Base-by-base conservation (phyloP, 2,888 invertebrate genomes). In the Augochlorella aurata region DNA sequence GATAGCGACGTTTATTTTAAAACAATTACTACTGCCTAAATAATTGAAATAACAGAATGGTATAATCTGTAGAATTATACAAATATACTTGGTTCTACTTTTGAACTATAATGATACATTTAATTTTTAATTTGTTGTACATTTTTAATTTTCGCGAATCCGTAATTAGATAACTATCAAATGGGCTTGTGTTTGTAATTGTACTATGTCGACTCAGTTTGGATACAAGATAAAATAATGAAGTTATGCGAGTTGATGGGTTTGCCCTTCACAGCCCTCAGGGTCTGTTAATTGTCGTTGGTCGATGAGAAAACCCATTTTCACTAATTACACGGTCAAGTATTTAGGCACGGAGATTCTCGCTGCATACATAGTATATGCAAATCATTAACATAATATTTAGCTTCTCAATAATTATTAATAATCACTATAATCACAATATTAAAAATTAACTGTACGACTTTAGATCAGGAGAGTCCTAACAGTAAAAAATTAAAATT, bases 241-340 rank as follows among this genome's bases (percentile, higher is more conserved):
- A 44, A 38, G 65, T 65, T 49, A 50, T 18, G 49, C n/a, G 29
- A 65, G 16, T 44, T 44, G 44, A 8, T 54, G n/a, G 44, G 38
- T 38, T 63, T 49, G 50, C 10, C 10, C 14, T 49, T 50, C 47
- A 44, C 21, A 38, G 38, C 16, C 58, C 29, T 68, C 29, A n/a
- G n/a, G 7, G 45, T 49, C 54, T 45, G 47, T 38, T 68, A 68
- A 75, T 58, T 68, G 47, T 68, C 38, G 38, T 47, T 63, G 9
- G 47, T 38, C n/a, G 29, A n/a, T 29, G 38, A 24, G 44, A 49
- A 63, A 16, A 63, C 21, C n/a, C n/a, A 38, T 58, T n/a, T 69
- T 58, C 16, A 52, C 65, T 44, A 66, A 65, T 74, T 74, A 65
- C 50, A 65, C 16, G 16, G 14, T 50, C 9, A 24, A 44, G 38